phyloP scores from a whole-genome alignment of 2,113 vertebrate species.

The Cynopterus brachyotis region DNA sequence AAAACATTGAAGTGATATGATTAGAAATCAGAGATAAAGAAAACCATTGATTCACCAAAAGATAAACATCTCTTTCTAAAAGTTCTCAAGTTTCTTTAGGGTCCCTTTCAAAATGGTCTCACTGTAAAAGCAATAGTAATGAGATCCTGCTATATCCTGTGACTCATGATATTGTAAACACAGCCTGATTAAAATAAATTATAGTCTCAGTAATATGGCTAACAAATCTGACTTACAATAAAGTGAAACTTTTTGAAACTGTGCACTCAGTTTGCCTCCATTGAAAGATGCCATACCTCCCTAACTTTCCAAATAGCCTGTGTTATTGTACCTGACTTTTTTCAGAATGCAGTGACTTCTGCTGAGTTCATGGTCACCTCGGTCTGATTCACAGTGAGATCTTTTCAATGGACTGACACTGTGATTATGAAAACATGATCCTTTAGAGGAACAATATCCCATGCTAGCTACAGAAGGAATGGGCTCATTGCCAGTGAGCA shows the following conservation, averaged over 20 bases:
- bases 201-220: background rate
- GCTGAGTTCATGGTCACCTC: background rate
- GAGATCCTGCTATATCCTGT: background rate
- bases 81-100: background rate
- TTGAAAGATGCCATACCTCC: constrained; percentile 4
- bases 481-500: background rate
- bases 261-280: constrained; percentile 12
- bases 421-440: background rate
- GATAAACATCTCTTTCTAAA: constrained; percentile 15
- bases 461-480: background rate
- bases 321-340: background rate
- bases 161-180: background rate
- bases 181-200: constrained; percentile 27
- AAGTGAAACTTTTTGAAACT: too few species aligned
- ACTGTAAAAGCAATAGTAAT: background rate
- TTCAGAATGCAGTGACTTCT: constrained; percentile 11
- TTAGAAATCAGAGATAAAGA: constrained; percentile 37
- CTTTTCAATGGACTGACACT: background rate
- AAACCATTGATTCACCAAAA: background rate
- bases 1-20: background rate
- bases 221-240: background rate
- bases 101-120: background rate
- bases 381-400: background rate
- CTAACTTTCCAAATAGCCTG: background rate
- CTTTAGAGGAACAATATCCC: background rate